Evolutionary conservation across 2,888 invertebrate species (phyloP).

Genomic region (Mellilla xanthometata): DNA sequence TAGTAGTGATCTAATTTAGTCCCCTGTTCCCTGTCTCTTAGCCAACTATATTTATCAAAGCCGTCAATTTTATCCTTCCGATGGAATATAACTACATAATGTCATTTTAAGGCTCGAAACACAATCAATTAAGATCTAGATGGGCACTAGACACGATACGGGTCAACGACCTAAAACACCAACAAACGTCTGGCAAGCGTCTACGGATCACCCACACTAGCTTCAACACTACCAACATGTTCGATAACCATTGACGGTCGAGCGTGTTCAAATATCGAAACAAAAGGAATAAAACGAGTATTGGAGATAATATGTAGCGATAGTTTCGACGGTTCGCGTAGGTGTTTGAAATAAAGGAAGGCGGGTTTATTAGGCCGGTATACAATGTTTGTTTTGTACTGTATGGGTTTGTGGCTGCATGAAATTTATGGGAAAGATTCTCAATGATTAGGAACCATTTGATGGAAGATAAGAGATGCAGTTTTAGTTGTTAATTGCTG

Average conservation of each 20-base stretch:
- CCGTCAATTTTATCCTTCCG: background rate
- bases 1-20: too few species aligned
- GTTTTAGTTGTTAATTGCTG: constrained; percentile 23
- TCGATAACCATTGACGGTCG: constrained; percentile 47
- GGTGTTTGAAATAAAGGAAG: constrained; percentile 30
- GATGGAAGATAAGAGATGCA: constrained; percentile 12
- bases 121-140: constrained; percentile 40
- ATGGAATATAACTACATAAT: background rate
- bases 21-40: background rate
- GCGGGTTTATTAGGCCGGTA: constrained; percentile 43
- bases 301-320: constrained; percentile 37
- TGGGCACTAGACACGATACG: constrained; percentile 51
- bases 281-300: constrained; percentile 38
- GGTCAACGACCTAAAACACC: constrained; percentile 50
- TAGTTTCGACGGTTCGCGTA: constrained; percentile 26
- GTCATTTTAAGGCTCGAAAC: constrained; percentile 16
- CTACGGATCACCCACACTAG: constrained; percentile 50
- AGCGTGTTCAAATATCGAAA: constrained; percentile 29
- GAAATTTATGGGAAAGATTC: constrained; percentile 26
- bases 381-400: constrained; percentile 52
- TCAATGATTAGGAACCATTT: constrained; percentile 16
- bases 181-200: constrained; percentile 58
- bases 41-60: background rate
- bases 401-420: constrained; percentile 27
- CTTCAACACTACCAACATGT: constrained; percentile 29